Base-by-base conservation (phyloP, 2,888 invertebrate species). In the Apodemia mormo region DNA sequence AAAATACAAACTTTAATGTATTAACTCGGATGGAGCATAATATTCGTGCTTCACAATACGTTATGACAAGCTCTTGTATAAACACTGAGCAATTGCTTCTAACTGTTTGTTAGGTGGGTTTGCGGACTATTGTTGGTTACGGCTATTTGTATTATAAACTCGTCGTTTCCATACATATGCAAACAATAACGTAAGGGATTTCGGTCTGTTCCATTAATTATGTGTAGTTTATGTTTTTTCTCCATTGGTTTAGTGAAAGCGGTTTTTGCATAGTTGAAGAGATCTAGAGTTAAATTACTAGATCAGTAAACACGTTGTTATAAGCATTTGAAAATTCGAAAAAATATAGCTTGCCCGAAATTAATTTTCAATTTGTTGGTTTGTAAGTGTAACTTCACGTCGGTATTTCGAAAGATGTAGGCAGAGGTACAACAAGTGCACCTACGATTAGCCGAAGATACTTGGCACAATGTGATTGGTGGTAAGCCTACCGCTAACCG, bases 91-190 rank as follows among this genome's bases (percentile, higher is more conserved):
- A 64, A 64, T 64, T 64, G 61, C 58, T 33, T 54, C 52, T 54
- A 54, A 54, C 61, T 64, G 8, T 64, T 64, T 64, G 61, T 64
- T n/a, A 14, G 33, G 61, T 61, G 58, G 52, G 61, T 64, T n/a
- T 64, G 37, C 37, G 61, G 37, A 8, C 61, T 33, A 64, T 37
- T 64, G 37, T 64, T 14, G 61, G 61, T n/a, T 64, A n/a, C 14
- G n/a, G 61, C 33, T 64, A 64, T 33, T n/a, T 33, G 33, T 64
- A 64, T 64, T 33, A 64, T 64, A 7, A 64, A 64, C 33, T 61
- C 29, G 7, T 4, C 30, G 37, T 33, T 64, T 37, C 58, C 30
- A 37, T 37, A 64, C 7, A 64, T 12, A 64, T 5, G 33, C 33
- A 64, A 64, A 64, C 33, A 64, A 64, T 64, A 33, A 37, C 14